phyloP scores from a whole-genome alignment of 2,888 invertebrate species.

The Melipona beecheii region DNA sequence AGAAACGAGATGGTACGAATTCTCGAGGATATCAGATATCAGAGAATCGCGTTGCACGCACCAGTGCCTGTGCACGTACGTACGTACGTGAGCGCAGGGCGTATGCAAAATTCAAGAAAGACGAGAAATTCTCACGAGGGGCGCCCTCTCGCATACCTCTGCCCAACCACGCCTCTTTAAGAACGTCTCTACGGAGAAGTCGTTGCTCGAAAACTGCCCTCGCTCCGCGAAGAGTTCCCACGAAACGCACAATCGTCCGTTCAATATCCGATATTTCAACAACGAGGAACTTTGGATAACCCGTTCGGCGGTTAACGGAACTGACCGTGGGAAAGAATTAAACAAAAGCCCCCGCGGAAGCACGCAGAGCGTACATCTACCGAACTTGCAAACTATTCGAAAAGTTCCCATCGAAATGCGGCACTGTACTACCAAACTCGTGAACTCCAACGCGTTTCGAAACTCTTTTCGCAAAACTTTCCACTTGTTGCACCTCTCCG shows the following conservation, averaged over 20 bases:
- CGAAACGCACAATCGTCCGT: too few species aligned
- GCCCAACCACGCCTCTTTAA: not conserved
- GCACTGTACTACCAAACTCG: not conserved
- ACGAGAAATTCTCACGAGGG: constrained; percentile 15
- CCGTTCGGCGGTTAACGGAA: too few species aligned
- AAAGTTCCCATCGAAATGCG: not conserved
- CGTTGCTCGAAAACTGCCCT: not conserved
- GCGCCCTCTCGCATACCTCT: not conserved
- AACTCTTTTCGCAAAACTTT: not conserved
- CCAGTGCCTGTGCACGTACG: not conserved
- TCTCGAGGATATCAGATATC: constrained; percentile 6
- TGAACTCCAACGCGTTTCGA: not conserved
- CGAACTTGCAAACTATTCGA: too few species aligned
- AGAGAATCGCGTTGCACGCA: constrained; percentile 17
- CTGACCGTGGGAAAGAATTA: not conserved
- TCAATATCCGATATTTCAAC: too few species aligned
- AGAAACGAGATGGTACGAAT: not conserved
- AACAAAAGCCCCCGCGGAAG: not conserved
- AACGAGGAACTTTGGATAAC: too few species aligned
- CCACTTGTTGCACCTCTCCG: constrained; percentile 26
- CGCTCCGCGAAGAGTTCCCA: too few species aligned
- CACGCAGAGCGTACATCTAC: not conserved
- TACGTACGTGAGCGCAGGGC: not conserved
- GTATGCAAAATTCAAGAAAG: constrained; percentile 17
- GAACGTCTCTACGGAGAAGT: not conserved